Conservation (phyloP, 2,888 invertebrate species). For the Venusia cambrica region DNA sequence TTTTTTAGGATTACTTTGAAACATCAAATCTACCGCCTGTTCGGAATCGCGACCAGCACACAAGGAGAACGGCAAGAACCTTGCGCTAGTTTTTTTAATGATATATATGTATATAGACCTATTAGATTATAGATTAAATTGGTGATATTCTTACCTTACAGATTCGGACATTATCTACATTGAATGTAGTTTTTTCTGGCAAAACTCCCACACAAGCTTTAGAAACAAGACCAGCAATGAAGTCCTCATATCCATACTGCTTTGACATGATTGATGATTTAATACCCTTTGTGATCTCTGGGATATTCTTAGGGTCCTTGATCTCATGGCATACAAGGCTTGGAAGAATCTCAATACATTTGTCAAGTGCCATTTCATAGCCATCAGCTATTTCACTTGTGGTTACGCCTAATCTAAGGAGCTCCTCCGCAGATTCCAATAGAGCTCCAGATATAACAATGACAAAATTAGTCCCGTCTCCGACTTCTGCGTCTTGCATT, state of each 20-base stretch:
- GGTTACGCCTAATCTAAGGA: conserved; percentile 96
- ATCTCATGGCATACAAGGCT: conserved; percentile 89
- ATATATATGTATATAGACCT: background rate
- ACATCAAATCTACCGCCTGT: too few relatives aligned
- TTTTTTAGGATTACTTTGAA: too few relatives aligned
- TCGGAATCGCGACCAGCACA: too few relatives aligned
- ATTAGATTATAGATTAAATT: background rate
- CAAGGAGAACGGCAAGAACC: too few relatives aligned
- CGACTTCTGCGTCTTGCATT: conserved; percentile 99
- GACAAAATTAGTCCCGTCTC: conserved; percentile 99
- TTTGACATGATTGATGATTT: conserved; percentile 96
- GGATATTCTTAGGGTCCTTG: conserved; percentile 83
- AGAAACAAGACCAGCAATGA: conserved; percentile 91
- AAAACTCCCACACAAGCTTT: conserved; percentile 94
- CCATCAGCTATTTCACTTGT: conserved; percentile 98
- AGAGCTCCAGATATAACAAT: conserved; percentile 96
- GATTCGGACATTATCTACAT: conserved; percentile 98
- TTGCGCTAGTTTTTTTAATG: too few relatives aligned
- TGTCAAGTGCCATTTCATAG: conserved; percentile 94
- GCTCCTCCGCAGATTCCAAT: conserved; percentile 94
- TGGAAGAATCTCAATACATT: conserved; percentile 94
- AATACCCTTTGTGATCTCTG: conserved; percentile 87
- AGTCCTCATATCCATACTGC: conserved; percentile 98
- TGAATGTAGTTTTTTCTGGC: conserved; percentile 93
- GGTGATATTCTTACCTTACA: conserved; percentile 85